Evolutionary conservation across 2,797 vertebrate species (phyloP).

Genomic region (Salmo trutta): DNA sequence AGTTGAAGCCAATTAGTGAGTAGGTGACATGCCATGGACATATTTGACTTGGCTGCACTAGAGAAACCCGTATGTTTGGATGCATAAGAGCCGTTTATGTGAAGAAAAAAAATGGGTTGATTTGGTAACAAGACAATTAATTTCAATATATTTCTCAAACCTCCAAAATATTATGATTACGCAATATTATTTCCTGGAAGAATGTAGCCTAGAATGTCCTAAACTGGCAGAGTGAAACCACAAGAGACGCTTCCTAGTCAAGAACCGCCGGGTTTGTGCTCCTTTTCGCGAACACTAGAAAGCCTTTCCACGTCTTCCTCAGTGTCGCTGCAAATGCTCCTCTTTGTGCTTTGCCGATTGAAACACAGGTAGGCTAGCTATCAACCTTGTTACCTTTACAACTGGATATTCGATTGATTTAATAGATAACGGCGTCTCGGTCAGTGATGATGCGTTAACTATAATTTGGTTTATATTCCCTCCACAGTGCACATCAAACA

Average conservation of each 20-base stretch:
- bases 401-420: slow-evolving; percentile 1
- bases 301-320: slow-evolving; percentile 25
- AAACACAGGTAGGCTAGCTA: slow-evolving; percentile 45
- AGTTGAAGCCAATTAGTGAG: slow-evolving; percentile 4
- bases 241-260: slow-evolving; percentile 24
- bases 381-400: slow-evolving; percentile 51
- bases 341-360: slow-evolving; percentile 63
- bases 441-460: neutral
- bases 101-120: neutral
- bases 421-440: neutral
- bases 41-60: neutral
- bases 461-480: slow-evolving; percentile 28
- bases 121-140: neutral
- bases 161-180: neutral
- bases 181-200: neutral
- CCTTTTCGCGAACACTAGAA: slow-evolving; percentile 38
- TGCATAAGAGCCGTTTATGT: slow-evolving; percentile 16
- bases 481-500: neutral
- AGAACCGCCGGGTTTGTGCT: slow-evolving; percentile 38
- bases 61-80: neutral
- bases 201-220: slow-evolving; percentile 5
- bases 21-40: slow-evolving; percentile 6
- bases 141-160: too few species aligned
- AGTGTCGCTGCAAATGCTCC: slow-evolving; percentile 35
- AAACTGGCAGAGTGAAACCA: slow-evolving; percentile 33